Percentiles rank a stretch among this genome's conserved stretches.
phyloP scores from a whole-genome alignment of 2,888 invertebrate species.

The Drosophila helvetica region DNA sequence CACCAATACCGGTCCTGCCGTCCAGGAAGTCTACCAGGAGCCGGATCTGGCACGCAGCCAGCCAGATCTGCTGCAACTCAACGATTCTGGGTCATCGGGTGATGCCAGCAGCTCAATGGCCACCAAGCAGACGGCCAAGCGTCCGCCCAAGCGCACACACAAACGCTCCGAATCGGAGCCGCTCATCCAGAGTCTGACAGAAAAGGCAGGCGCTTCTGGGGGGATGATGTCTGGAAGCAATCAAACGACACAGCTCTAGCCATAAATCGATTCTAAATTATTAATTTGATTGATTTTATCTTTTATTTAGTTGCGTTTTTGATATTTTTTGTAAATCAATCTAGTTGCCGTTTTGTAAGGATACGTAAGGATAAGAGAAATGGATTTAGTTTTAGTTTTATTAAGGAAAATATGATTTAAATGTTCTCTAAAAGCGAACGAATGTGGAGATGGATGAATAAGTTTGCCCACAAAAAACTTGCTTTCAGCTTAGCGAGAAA shows the following conservation, averaged over 20 bases:
- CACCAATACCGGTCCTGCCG: constrained; percentile 44
- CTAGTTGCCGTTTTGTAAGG: constrained; percentile 10
- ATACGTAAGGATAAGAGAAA: constrained; percentile 20
- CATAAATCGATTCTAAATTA: constrained; percentile 43
- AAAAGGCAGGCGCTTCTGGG: constrained; percentile 35
- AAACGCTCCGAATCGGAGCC: constrained; percentile 84
- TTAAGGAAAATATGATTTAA: constrained; percentile 13
- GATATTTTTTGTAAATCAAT: constrained; percentile 9
- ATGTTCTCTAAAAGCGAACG: constrained; percentile 7
- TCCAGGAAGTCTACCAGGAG: constrained; percentile 73
- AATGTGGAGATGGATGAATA: constrained; percentile 20
- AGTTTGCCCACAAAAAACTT: constrained; percentile 21
- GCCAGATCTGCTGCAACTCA: constrained; percentile 79
- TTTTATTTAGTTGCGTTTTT: constrained; percentile 37
- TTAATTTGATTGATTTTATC: constrained; percentile 19
- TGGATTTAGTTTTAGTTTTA: constrained; percentile 17
- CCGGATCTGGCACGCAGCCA: constrained; percentile 83
- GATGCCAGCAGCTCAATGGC: constrained; percentile 17
- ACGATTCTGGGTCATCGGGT: constrained; percentile 35
- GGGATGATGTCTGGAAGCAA: constrained; percentile 37
- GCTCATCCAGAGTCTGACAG: constrained; percentile 73
- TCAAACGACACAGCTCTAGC: constrained; percentile 64
- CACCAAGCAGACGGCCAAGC: constrained; percentile 57
- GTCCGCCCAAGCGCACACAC: constrained; percentile 79
- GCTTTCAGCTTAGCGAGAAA: constrained; percentile 39